Evolutionary conservation across 2,113 vertebrate species (phyloP), one percentile per base, ranked within the genome.

Genomic region (Herpetotheres cachinnans): DNA sequence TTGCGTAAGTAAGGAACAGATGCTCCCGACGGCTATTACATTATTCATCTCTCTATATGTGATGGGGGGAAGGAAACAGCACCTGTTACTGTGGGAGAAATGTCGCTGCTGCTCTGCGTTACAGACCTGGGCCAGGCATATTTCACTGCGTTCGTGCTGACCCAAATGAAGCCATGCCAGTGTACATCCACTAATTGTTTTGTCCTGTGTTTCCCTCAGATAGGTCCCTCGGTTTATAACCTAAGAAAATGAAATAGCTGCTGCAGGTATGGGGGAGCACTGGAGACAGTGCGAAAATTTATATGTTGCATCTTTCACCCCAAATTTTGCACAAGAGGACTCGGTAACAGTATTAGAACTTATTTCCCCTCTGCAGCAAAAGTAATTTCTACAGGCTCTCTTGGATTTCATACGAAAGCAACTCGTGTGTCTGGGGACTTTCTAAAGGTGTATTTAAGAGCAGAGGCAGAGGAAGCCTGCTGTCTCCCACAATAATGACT

Each of bases 1-100:
- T 84, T 86, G 89, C 44, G 76, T 84, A 93, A 93, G 91, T 89
- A 95, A 89, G 6, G 36, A 93, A 95, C 89, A 95, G 95, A 91
- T 95, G 96, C 87, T 93, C 10, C 71, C 71, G 72, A 82, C 4
- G 10, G 77, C 73, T 92, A 66, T 91, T 94, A 82, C 81, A 69
- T 95, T 97, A 93, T 95, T 94, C 70, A 88, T 87, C n/a, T 84
- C 70, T 70, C 56, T 47, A 0, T 49, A 72, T 40, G 66, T 50
- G 84, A 63, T 54, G 89, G 46, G 40, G 50, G 81, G 77, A 61
- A 86, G 74, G 81, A 67, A 90, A 61, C 38, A 65, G 91, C 84
- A 89, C 93, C 89, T 94, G 89, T 93, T 94, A 82, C 70, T 79
- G 1, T 27, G 49, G n/a, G 49, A 94, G 83, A 74, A 89, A 80